A percentile compares a stretch with the other conserved stretches of the same genome.
Conservation (phyloP, 2,113 vertebrate genomes). For the Delphinus delphis region DNA sequence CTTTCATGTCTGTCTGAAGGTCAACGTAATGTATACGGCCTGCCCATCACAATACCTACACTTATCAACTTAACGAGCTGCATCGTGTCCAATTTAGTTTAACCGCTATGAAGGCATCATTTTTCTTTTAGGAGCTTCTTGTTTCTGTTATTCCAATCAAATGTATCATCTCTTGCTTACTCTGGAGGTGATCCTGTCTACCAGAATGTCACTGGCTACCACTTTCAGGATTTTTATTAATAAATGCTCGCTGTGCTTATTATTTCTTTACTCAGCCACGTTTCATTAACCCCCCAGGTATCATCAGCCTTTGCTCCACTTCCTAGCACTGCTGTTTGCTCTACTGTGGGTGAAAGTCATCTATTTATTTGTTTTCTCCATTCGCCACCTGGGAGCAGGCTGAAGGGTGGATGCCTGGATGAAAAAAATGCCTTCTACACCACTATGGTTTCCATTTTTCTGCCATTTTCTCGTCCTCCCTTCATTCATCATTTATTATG, state of each 20-base stretch:
- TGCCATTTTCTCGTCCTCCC: neutral
- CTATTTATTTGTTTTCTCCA: neutral
- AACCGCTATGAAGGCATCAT: neutral
- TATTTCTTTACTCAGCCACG: neutral
- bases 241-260: accelerated
- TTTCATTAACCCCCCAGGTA: neutral
- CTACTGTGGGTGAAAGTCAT: neutral
- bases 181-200: neutral
- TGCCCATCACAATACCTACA: accelerated
- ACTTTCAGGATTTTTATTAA: neutral
- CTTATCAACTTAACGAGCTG: neutral
- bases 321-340: neutral
- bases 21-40: accelerated
- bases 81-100: accelerated
- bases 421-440: accelerated
- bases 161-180: neutral
- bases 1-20: neutral
- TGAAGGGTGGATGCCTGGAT: too few relatives aligned
- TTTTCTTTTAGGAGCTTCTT: neutral
- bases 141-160: neutral
- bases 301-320: accelerated
- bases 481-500: neutral
- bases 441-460: neutral
- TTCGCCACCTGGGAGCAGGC: neutral
- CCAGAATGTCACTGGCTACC: neutral